Evolutionary conservation across 30 jellyfish, hydroid and myxozoan species (phyloP).

Genomic region (Aurelia sp.): DNA sequence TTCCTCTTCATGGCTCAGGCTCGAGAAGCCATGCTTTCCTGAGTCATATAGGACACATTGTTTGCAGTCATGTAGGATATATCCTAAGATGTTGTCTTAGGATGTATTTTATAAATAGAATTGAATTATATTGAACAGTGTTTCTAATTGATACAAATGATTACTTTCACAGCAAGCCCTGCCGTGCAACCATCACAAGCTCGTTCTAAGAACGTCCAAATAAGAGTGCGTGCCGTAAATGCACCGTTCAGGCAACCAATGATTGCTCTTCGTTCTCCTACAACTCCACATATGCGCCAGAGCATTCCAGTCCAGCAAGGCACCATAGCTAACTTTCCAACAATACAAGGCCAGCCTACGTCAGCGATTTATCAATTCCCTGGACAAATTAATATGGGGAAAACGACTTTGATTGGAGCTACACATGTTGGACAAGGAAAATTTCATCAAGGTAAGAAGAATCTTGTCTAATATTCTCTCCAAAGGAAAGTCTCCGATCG

Average conservation of each 20-base stretch:
- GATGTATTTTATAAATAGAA: too few species aligned
- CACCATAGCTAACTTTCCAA: slow-evolving; percentile 38
- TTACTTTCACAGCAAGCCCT: slow-evolving; percentile 11
- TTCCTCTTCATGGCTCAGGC: too few species aligned
- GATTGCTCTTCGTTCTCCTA: slow-evolving; percentile 51
- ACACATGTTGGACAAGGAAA: slow-evolving; percentile 21
- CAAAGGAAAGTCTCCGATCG: too few species aligned
- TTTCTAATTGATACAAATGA: not conserved
- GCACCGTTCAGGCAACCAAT: slow-evolving; percentile 49
- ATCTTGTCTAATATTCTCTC: too few species aligned
- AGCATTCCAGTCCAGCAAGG: slow-evolving; percentile 37
- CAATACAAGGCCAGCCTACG: slow-evolving; percentile 49
- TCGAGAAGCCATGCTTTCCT: too few species aligned
- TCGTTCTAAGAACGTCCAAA: slow-evolving; percentile 2
- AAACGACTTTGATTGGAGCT: slow-evolving; percentile 11
- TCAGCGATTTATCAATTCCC: not conserved
- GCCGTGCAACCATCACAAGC: slow-evolving; percentile 19
- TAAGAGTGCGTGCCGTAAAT: slow-evolving; percentile 24
- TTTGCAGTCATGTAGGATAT: too few species aligned
- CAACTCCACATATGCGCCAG: slow-evolving; percentile 42
- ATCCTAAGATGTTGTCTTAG: too few species aligned
- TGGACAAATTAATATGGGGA: slow-evolving; percentile 22
- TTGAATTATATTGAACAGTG: too few species aligned
- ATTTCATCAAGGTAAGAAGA: slow-evolving; percentile 31
- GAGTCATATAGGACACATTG: too few species aligned